Conservation (phyloP, 2,797 vertebrate genomes). For the Esox lucius region DNA sequence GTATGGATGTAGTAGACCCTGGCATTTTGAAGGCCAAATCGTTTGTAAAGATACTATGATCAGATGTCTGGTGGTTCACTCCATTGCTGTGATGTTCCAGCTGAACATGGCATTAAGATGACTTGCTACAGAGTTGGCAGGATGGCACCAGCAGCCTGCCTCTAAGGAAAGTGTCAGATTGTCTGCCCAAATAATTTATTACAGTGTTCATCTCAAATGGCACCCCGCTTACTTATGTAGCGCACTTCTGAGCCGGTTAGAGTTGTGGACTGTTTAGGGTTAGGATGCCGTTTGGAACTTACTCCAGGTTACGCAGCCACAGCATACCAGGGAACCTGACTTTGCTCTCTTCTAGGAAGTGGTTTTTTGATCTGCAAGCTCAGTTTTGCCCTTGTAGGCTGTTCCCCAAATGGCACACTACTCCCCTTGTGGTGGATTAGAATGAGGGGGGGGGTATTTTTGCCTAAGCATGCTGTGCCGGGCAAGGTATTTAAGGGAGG, state of each 20-base stretch:
- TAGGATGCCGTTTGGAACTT: not conserved
- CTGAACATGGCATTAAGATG: not conserved
- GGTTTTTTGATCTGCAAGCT: not conserved
- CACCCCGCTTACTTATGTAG: not conserved
- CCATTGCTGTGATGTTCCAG: not conserved
- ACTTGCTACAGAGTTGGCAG: not conserved
- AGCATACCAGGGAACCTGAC: not conserved
- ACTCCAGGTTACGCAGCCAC: not conserved
- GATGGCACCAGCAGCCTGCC: not conserved
- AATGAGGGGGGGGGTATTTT: too few species aligned
- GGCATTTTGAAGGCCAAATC: too few species aligned
- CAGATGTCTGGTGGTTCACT: not conserved
- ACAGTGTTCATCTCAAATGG: not conserved
- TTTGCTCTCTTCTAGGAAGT: not conserved
- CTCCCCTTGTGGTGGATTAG: not conserved
- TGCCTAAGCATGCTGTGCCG: not conserved
- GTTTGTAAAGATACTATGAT: too few species aligned
- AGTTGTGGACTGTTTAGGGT: not conserved
- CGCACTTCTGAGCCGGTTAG: not conserved
- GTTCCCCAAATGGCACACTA: not conserved
- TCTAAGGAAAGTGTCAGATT: too few species aligned
- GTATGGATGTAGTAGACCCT: too few species aligned
- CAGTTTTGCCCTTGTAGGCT: not conserved
- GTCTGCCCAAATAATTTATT: not conserved
- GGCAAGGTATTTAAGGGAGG: not conserved